Percentiles rank a stretch among this genome's conserved stretches.
Evolutionary conservation across 2,797 vertebrate genomes (phyloP).

Genomic region (Holocentrus rufus): DNA sequence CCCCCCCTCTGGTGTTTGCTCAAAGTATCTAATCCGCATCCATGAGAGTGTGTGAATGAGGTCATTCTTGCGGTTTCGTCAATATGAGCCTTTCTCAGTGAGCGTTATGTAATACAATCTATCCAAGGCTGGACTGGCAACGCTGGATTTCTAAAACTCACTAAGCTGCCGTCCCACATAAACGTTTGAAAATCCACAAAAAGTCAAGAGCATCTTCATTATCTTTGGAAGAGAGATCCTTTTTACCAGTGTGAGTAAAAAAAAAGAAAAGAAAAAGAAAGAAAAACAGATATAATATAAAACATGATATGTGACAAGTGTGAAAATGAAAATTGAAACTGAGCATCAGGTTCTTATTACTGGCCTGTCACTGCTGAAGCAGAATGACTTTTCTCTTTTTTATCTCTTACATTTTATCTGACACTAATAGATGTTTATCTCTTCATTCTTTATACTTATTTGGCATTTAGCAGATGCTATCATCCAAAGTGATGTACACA

Average conservation of each 20-base stretch:
- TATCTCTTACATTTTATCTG: neutral
- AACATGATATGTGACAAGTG: neutral
- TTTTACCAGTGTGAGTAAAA: too few species aligned
- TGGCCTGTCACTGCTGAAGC: constrained; percentile 15
- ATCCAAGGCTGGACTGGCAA: neutral
- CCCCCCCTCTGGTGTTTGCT: constrained; percentile 8
- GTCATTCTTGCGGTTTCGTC: constrained; percentile 11
- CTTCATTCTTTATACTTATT: neutral
- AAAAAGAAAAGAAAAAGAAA: too few species aligned
- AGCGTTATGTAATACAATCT: neutral
- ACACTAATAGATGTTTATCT: constrained; percentile 1
- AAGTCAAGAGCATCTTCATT: too few species aligned
- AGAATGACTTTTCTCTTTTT: constrained; percentile 19
- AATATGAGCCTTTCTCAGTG: constrained; percentile 3
- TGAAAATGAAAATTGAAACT: neutral
- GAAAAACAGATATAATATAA: too few species aligned
- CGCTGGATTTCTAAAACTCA: neutral
- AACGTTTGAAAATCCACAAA: too few species aligned
- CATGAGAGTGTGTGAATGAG: constrained; percentile 23
- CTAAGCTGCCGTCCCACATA: neutral
- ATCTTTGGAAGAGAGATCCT: too few species aligned
- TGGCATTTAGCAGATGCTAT: too few species aligned
- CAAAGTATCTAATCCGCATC: neutral
- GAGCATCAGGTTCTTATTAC: constrained; percentile 8
- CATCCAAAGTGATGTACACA: too few species aligned